Base-by-base conservation (phyloP, 2,113 vertebrate species). In the Osmerus eperlanus region DNA sequence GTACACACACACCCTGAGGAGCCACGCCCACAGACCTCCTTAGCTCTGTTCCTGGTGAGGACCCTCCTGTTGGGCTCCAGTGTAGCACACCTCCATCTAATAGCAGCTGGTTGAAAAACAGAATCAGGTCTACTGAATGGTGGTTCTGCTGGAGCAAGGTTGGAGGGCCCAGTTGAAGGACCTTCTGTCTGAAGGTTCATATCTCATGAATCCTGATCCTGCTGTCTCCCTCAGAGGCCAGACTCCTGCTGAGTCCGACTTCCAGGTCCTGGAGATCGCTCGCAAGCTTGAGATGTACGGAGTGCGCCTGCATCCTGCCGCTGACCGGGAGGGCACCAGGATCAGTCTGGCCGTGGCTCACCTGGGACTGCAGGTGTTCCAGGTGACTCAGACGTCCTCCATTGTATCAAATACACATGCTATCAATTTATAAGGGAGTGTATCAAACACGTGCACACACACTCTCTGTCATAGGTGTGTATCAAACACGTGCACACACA, bases 231-330 rank as follows among this genome's bases (percentile, higher is more conserved):
- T 0, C 15, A 99, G 97, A 78, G 94, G 96, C 67, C 95, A 98
- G 84, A 98, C 95, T 53, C 97, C 97, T 15, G 97, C 96, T 0
- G 97, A 99, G 84, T 97, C 97, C 0, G 97, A 99, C 83, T 98
- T 97, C 63, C 97, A 99, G 84, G 96, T 98, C 78, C 90, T 99
- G 63, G 97, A 99, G 83, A 95, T 99, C 8, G 95, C 94, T 25
- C 94, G 97, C 18, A 97, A 98, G 65, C 85, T 99, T 86, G 97
- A 98, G 78, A 94, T 97, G 95, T 99, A 96, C 0, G 97, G 97
- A n/a, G 92, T 98, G 77, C 92, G 96, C 52, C 96, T 97, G 85
- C 95, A 99, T 78, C 88, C 90, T 0, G 97, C 97, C 0, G 93
- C 95, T 0, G 97, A 99, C 81, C 90, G 96, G 0, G 97, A 99